Evolutionary conservation across 1,140 invertebrate species (phyloP).

Genomic region (Sitobion miscanthi): DNA sequence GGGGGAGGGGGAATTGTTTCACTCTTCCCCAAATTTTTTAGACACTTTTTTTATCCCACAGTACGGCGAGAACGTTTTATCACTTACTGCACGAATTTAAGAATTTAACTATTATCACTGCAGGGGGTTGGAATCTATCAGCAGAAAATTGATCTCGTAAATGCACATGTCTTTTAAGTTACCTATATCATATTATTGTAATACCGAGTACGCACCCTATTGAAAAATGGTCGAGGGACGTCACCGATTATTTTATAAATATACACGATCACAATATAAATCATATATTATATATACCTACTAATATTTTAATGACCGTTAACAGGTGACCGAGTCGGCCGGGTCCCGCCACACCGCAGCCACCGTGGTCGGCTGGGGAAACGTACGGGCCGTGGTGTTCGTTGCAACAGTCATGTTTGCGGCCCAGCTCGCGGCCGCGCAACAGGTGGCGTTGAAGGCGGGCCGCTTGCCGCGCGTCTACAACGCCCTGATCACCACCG

Average conservation of each 20-base stretch:
- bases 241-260: background rate
- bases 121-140: background rate
- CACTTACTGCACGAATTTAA: too few relatives aligned
- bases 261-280: background rate
- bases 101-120: background rate
- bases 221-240: background rate
- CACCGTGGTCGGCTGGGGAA: background rate
- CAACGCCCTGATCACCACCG: conserved; percentile 77
- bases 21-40: too few relatives aligned
- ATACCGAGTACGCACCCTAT: background rate
- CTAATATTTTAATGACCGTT: background rate
- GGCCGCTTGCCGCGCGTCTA: conserved; percentile 73
- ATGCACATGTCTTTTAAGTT: background rate
- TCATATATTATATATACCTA: background rate
- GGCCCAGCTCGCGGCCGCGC: conserved; percentile 61
- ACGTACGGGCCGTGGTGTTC: background rate
- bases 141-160: background rate
- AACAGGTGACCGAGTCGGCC: background rate
- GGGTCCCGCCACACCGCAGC: too few relatives aligned
- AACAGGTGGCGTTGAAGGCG: conserved; percentile 61
- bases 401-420: conserved; percentile 59
- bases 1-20: too few relatives aligned
- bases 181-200: background rate
- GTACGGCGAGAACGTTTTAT: too few relatives aligned
- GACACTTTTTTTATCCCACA: too few relatives aligned